Base-by-base conservation (phyloP, 1,140 invertebrate species). In the Aradophagus sp. region DNA sequence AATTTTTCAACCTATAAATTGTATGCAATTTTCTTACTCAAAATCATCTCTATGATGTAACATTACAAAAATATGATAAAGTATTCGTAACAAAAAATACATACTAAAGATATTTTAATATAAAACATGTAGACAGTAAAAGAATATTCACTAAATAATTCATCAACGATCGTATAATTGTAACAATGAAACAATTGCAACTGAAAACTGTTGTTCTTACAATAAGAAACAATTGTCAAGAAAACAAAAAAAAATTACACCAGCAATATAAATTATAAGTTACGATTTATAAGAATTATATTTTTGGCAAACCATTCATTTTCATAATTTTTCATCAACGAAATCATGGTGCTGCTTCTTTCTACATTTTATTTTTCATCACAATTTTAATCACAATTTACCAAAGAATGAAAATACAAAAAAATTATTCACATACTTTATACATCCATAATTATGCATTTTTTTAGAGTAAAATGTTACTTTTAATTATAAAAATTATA, bases 61-160 rank as follows among this genome's bases (percentile, higher is more conserved):
- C 42, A 52, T 67, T 58, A 45, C 52, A 67, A 59, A 52, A 67
- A 66, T 59, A 58, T 59, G 31, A 29, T 31, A 42, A 42, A 34
- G 14, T 16, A 52, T 45, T 42, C 3, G 15, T 58, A 67, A 58
- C 31, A 59, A 58, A 67, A 67, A 8, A 26, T 52, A 52, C 27
- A 11, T 53, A 31, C 23, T 44, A 50, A 66, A 66, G 20, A 23
- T 63, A 66, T 29, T n/a, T 36, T 12, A 17, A 23, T 66, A 66
- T 1, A 52, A 59, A 67, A 67, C 62, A 27, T 48, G 32, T 19
- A 41, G 50, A 56, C 10, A 32, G 35, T 50, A 50, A 56, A 66
- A 50, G 31, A 66, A 45, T 56, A 55, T 47, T 42, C 14, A 52
- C 8, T 66, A 6, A 44, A 55, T 45, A 66, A 55, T 56, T 34